Conservation (phyloP, 2,113 vertebrate genomes). For the Prolemur simus region DNA sequence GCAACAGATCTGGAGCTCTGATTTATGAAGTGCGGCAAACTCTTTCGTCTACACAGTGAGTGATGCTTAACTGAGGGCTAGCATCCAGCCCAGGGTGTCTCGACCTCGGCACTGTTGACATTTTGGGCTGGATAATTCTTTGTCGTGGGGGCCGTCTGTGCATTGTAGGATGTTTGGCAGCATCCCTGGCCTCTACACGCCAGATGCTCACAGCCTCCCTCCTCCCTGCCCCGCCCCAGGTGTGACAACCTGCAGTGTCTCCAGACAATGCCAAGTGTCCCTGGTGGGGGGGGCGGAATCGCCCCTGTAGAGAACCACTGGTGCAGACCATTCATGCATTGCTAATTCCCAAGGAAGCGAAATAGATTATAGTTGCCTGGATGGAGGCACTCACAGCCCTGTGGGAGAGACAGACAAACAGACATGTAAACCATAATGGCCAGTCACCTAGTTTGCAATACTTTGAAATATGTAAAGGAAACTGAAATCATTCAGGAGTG, state of each 20-base stretch:
- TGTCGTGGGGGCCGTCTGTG: not conserved
- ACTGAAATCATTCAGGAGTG: not conserved
- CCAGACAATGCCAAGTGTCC: not conserved
- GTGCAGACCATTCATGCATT: not conserved
- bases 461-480: not conserved
- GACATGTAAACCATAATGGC: not conserved
- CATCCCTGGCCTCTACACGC: not conserved
- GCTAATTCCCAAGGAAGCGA: not conserved
- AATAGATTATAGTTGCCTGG: not conserved
- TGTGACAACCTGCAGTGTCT: not conserved
- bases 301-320: not conserved
- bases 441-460: not conserved
- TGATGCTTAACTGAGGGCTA: not conserved
- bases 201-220: not conserved
- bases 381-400: not conserved
- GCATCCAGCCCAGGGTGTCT: not conserved
- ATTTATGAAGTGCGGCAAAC: not conserved
- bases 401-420: not conserved
- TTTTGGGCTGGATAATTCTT: not conserved
- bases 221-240: not conserved
- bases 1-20: not conserved
- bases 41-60: not conserved
- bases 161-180: not conserved
- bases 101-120: not conserved
- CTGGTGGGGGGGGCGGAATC: not conserved